A percentile compares a stretch with the other conserved stretches of the same genome.
These are phyloP conservation scores for Taeniopygia guttata DNA, from an alignment of 2,797 vertebrate species.

Conservation along the genomic window DNA sequence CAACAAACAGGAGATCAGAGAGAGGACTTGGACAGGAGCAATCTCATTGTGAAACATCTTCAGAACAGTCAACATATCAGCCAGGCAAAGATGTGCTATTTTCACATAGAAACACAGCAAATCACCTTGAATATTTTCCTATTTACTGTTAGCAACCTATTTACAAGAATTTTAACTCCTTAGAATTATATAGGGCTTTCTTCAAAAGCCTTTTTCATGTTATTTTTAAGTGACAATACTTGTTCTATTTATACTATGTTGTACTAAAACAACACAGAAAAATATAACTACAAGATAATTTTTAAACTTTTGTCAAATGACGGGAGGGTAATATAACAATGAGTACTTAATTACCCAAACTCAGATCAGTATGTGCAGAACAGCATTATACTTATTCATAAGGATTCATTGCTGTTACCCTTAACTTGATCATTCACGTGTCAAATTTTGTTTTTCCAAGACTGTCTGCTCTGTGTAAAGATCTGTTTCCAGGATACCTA, in stretches of 20 bases:
- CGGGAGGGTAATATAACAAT: neutral
- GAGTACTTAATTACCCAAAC: neutral
- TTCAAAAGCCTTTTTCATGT: neutral
- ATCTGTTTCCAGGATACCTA: slow-evolving; percentile 78
- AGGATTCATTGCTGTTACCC: slow-evolving; percentile 62
- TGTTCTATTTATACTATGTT: neutral
- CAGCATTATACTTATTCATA: slow-evolving; percentile 25
- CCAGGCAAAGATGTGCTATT: neutral
- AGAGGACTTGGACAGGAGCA: neutral
- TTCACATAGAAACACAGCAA: neutral
- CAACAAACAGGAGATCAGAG: neutral
- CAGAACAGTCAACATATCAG: neutral
- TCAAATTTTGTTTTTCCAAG: slow-evolving; percentile 76
- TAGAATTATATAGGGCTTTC: neutral
- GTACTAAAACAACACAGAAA: neutral
- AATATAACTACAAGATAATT: neutral
- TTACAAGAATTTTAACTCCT: neutral
- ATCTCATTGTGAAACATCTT: neutral
- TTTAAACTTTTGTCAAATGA: neutral
- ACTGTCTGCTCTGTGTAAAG: slow-evolving; percentile 69
- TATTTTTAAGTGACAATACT: neutral
- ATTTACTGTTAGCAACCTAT: neutral
- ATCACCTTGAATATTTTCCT: neutral
- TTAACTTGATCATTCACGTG: slow-evolving; percentile 66
- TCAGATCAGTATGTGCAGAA: slow-evolving; percentile 37